Evolutionary conservation across 2,888 invertebrate genomes (phyloP), one percentile per base, ranked within the genome.

Genomic region (Stenoptilia bipunctidactyla): DNA sequence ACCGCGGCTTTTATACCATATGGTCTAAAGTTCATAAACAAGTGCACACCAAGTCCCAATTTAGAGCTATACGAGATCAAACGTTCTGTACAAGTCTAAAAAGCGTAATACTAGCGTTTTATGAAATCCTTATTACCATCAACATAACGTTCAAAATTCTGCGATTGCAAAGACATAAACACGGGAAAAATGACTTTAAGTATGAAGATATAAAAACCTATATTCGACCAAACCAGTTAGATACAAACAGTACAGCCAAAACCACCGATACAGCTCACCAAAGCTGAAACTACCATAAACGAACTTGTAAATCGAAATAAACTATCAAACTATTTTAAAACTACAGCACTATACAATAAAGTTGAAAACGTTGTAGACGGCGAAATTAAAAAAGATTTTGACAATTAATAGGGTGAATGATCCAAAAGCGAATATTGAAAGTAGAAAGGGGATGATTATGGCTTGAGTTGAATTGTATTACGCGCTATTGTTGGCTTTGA

Each of bases 11-110:
- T 76, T 76, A 74, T 60, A 75, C 84, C 85, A 84, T 84, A 85
- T 85, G 85, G 71, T 66, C 60, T 55, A 72, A 73, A 83, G 76
- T 73, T 74, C 63, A 73, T 70, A 76, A 77, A 79, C 79, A 80
- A 80, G 82, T 80, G 75, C 61, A 66, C 67, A 56, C 69, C 48
- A 63, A 74, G 72, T 74, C 69, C 62, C 56, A 61, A 69, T 73
- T 63, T 66, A 66, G 72, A 69, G 53, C 65, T 20, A 20, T 56
- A 50, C 45, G 56, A 61, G 61, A 72, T 69, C 67, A 69, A 58
- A 55, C 61, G 47, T 61, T 52, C 53, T 52, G 30, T 6, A 30
- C 30, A 3, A 8, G 13, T 4, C 30, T 4, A 30, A 30, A 30
- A 12, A 30, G 6, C 3, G 10, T 30, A 30, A 30, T 30, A 30